A percentile compares a stretch with the other conserved stretches of the same genome.
These are phyloP conservation scores for Galaxea fascicularis DNA, from an alignment of 92 coral and sea anemone species.

Conservation along the genomic window DNA sequence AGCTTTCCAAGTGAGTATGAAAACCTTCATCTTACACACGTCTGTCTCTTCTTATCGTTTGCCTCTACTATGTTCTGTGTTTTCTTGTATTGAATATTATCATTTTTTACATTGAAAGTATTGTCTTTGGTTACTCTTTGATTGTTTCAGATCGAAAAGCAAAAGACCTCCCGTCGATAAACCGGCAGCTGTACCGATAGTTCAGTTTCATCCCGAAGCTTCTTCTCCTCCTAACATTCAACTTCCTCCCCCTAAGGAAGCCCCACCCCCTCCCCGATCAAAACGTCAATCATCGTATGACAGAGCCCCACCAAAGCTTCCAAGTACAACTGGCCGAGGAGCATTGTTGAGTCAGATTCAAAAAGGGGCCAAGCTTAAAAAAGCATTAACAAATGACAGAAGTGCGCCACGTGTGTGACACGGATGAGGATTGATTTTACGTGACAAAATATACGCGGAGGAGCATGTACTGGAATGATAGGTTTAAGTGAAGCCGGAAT, in stretches of 20 bases:
- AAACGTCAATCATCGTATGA: slow-evolving; percentile 2
- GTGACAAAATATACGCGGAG: too few relatives aligned
- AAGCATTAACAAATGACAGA: slow-evolving; percentile 76
- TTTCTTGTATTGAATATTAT: neutral
- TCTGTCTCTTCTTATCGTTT: neutral
- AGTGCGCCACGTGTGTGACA: slow-evolving; percentile 80
- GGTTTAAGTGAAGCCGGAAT: too few relatives aligned
- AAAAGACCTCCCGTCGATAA: slow-evolving; percentile 53
- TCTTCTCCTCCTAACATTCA: slow-evolving; percentile 57
- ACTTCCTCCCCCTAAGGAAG: slow-evolving; percentile 55
- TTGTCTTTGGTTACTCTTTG: neutral
- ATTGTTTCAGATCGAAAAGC: slow-evolving; percentile 61
- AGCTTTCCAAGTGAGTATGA: slow-evolving; percentile 52
- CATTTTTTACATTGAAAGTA: neutral
- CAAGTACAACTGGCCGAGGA: slow-evolving; percentile 58
- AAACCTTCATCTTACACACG: neutral
- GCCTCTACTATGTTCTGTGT: neutral
- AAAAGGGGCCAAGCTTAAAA: slow-evolving; percentile 81
- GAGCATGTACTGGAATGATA: too few relatives aligned
- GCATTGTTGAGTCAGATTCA: slow-evolving; percentile 82
- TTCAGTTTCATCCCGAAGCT: slow-evolving; percentile 46
- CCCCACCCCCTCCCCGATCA: slow-evolving; percentile 29
- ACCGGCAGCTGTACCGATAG: slow-evolving; percentile 34
- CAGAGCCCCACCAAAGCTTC: slow-evolving; percentile 29
- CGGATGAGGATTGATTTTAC: neutral